These are phyloP conservation scores for Mellilla xanthometata DNA, from an alignment of 2,888 invertebrate species.

Conservation along the genomic window DNA sequence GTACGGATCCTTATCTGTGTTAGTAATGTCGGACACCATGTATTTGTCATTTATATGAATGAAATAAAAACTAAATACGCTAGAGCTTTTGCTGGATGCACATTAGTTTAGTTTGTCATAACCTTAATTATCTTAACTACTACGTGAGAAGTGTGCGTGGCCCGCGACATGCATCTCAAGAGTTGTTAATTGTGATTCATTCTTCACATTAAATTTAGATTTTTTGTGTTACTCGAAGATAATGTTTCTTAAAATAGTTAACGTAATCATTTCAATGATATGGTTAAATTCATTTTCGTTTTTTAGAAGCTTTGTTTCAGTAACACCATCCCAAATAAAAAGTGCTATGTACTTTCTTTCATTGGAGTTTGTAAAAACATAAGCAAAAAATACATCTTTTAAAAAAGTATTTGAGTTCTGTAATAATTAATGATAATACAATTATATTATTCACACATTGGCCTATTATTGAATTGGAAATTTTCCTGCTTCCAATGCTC, in stretches of 20 bases:
- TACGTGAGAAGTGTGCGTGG: conserved; percentile 49
- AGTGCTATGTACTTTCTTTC: too few relatives aligned
- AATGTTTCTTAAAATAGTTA: conserved; percentile 35
- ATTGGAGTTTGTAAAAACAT: too few relatives aligned
- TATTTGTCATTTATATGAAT: conserved; percentile 79
- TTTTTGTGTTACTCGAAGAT: conserved; percentile 20
- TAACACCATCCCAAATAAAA: conserved; percentile 45
- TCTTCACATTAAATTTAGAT: conserved; percentile 27
- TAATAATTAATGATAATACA: too few relatives aligned
- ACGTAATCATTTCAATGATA: conserved; percentile 29
- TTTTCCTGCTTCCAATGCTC: conserved; percentile 16
- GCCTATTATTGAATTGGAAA: conserved; percentile 1
- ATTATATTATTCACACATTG: neutral
- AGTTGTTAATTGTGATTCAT: conserved; percentile 53
- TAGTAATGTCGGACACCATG: conserved; percentile 71
- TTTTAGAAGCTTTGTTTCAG: conserved; percentile 21
- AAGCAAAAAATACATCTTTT: too few relatives aligned
- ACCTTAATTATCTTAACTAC: conserved; percentile 66
- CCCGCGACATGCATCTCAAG: conserved; percentile 10
- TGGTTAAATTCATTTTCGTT: conserved; percentile 32
- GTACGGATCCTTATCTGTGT: conserved; percentile 63
- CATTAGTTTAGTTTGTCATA: conserved; percentile 69
- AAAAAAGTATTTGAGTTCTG: too few relatives aligned
- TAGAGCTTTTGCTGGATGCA: conserved; percentile 73
- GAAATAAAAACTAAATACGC: conserved; percentile 68